A percentile compares a stretch with the other conserved stretches of the same genome.
phyloP scores from a whole-genome alignment of 2,797 vertebrate genomes.

The Cottoperca gobio region DNA sequence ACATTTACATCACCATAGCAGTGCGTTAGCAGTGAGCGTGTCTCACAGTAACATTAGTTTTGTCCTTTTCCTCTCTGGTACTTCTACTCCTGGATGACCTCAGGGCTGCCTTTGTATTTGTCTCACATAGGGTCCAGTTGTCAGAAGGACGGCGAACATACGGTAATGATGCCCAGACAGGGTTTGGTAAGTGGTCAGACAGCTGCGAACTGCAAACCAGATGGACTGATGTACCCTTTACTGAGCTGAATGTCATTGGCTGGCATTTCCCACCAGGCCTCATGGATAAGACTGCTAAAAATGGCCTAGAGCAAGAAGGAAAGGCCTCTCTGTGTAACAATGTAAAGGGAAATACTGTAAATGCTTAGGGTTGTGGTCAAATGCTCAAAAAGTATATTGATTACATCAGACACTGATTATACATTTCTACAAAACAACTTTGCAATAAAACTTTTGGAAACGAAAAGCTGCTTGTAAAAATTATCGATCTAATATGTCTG shows the following conservation, averaged over 20 bases:
- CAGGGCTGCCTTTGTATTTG: constrained; percentile 69
- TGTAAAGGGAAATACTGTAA: constrained; percentile 1
- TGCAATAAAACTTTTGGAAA: not conserved
- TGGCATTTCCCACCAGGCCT: constrained; percentile 77
- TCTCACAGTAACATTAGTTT: constrained; percentile 35
- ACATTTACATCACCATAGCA: constrained; percentile 11
- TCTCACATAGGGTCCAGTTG: constrained; percentile 70
- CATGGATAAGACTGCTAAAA: constrained; percentile 67
- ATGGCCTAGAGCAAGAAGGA: constrained; percentile 50
- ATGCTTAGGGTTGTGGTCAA: constrained; percentile 4
- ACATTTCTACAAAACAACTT: not conserved
- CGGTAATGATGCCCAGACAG: constrained; percentile 75
- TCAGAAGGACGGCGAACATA: constrained; percentile 68
- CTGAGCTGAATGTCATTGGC: constrained; percentile 81
- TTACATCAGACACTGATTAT: not conserved
- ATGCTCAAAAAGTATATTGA: constrained; percentile 12
- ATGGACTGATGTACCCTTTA: constrained; percentile 84
- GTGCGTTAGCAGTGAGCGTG: not conserved
- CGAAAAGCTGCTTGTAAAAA: not conserved
- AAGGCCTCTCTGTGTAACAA: constrained; percentile 30
- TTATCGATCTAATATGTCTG: not conserved
- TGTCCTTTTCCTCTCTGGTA: constrained; percentile 51
- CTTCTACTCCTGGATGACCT: constrained; percentile 42
- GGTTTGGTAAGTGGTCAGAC: constrained; percentile 78
- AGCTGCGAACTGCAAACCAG: constrained; percentile 74